Evolutionary conservation across 1,140 invertebrate species (phyloP).

Genomic region (Potamilus streckersoni): DNA sequence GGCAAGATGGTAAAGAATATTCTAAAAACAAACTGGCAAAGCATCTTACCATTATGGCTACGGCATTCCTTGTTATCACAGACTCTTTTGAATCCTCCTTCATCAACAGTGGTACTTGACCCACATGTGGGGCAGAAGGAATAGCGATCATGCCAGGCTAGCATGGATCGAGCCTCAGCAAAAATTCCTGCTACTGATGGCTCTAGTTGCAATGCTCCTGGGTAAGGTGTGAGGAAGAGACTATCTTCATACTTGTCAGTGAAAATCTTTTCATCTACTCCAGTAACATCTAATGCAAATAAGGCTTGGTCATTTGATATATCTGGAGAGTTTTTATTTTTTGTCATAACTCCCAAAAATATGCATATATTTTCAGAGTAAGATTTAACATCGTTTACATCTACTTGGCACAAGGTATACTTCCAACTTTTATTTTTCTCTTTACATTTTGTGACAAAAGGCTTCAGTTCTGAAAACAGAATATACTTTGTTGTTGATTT

Average conservation of each 20-base stretch:
- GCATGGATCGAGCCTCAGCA: conserved; percentile 66
- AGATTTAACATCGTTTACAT: conserved; percentile 43
- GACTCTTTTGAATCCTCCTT: conserved; percentile 64
- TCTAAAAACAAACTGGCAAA: neutral
- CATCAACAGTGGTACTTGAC: conserved; percentile 50
- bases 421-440: conserved; percentile 27
- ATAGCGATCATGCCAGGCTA: conserved; percentile 68
- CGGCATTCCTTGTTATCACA: conserved; percentile 61
- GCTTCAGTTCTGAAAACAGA: conserved; percentile 51
- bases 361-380: conserved; percentile 39
- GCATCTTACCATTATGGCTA: conserved; percentile 56
- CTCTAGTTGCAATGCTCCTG: conserved; percentile 48
- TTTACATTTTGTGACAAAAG: conserved; percentile 32
- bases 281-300: conserved; percentile 61
- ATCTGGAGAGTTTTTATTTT: conserved; percentile 31
- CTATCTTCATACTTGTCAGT: conserved; percentile 33
- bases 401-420: conserved; percentile 43
- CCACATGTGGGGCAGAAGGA: conserved; percentile 70
- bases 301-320: conserved; percentile 38
- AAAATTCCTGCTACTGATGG: conserved; percentile 58
- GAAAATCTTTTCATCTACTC: conserved; percentile 32
- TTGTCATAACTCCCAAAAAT: conserved; percentile 48
- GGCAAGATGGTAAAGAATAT: neutral
- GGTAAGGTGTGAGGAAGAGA: conserved; percentile 41
- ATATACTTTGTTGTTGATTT: conserved; percentile 54